A percentile compares a stretch with the other conserved stretches of the same genome.
Conservation (phyloP, 2,797 vertebrate species). For the Melanotaenia maccullochi region DNA sequence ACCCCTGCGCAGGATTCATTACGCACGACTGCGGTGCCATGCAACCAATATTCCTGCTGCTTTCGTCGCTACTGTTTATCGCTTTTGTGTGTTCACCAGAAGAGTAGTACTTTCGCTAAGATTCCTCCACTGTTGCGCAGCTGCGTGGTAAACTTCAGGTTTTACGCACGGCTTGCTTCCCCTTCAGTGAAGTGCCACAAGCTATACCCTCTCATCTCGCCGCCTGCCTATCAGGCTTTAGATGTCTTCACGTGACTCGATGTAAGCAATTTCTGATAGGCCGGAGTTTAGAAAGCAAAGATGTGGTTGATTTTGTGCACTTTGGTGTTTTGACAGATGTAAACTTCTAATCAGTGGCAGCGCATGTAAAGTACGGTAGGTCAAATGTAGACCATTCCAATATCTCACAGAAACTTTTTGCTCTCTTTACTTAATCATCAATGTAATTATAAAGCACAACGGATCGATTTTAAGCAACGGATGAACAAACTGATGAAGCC, state of each 20-base stretch:
- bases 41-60: slow-evolving; percentile 64
- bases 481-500: no score
- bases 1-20: slow-evolving; percentile 86
- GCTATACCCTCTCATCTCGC: slow-evolving; percentile 77
- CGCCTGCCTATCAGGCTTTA: slow-evolving; percentile 79
- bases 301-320: slow-evolving; percentile 25
- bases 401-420: no score
- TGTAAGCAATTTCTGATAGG: slow-evolving; percentile 71
- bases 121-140: slow-evolving; percentile 45
- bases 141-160: slow-evolving; percentile 37
- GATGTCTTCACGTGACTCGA: slow-evolving; percentile 70
- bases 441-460: slow-evolving; percentile 1
- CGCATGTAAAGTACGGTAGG: background rate
- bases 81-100: slow-evolving; percentile 14
- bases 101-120: slow-evolving; percentile 12
- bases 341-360: slow-evolving; percentile 35
- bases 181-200: slow-evolving; percentile 71
- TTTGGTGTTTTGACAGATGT: slow-evolving; percentile 35
- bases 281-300: slow-evolving; percentile 22
- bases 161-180: slow-evolving; percentile 66
- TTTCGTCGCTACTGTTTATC: slow-evolving; percentile 44
- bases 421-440: background rate
- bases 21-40: slow-evolving; percentile 86
- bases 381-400: background rate
- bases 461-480: background rate